Conservation (phyloP, 2,797 vertebrate species). For the Naso thynnoides region DNA sequence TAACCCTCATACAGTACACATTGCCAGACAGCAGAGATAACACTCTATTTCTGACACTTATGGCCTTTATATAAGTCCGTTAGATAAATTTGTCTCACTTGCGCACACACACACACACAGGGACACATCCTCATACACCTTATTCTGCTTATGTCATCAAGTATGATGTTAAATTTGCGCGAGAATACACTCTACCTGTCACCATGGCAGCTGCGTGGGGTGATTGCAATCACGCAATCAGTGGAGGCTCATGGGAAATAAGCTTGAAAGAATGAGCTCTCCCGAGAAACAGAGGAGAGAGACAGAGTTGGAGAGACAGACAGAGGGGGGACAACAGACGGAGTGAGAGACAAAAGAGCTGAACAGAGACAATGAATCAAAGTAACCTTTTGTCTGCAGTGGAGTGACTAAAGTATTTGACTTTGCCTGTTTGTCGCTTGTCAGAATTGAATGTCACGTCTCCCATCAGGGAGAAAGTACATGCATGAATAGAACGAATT, state of each 20-base stretch:
- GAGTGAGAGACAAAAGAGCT: constrained; percentile 29
- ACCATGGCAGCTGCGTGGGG: constrained; percentile 72
- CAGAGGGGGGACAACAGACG: neutral
- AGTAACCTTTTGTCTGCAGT: constrained; percentile 42
- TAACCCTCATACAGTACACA: constrained; percentile 49
- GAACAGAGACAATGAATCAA: constrained; percentile 48
- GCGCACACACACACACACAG: constrained; percentile 10
- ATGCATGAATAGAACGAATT: constrained; percentile 27
- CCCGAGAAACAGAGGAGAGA: constrained; percentile 51
- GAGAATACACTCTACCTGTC: constrained; percentile 67
- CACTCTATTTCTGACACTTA: constrained; percentile 25
- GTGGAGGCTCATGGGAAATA: constrained; percentile 77
- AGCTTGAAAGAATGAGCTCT: constrained; percentile 68
- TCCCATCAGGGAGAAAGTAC: neutral
- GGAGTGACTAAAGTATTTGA: constrained; percentile 33
- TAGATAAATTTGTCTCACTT: constrained; percentile 39
- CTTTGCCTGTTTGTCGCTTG: constrained; percentile 23
- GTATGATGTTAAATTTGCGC: constrained; percentile 63
- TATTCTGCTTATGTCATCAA: constrained; percentile 72
- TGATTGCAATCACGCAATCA: constrained; percentile 80
- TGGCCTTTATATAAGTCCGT: constrained; percentile 48
- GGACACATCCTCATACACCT: constrained; percentile 12
- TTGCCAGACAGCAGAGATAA: constrained; percentile 39
- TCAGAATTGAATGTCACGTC: constrained; percentile 21
- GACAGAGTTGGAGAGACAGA: constrained; percentile 22